Conservation (phyloP, 2,888 invertebrate genomes). For the Nasonovia ribisnigri region DNA sequence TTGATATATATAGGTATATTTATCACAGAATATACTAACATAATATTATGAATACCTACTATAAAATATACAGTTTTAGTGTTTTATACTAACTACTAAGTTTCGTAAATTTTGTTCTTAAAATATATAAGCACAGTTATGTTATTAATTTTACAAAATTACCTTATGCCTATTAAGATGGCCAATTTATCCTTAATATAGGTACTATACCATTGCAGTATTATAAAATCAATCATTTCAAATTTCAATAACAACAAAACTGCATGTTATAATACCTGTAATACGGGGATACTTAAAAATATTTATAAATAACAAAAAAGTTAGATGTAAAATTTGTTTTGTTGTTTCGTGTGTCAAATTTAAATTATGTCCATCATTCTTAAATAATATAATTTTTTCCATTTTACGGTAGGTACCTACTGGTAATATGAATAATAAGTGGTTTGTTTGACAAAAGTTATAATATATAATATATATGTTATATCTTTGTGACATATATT, state of each 20-base stretch:
- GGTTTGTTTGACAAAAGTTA: constrained; percentile 19
- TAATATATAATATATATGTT: constrained; percentile 16
- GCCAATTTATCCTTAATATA: background rate
- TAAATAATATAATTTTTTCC: background rate
- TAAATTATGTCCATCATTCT: background rate
- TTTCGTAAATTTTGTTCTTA: no score
- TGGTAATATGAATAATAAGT: constrained; percentile 11
- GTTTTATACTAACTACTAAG: no score
- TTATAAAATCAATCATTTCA: background rate
- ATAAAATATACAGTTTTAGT: no score
- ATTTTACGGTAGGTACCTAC: background rate
- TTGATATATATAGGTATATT: background rate
- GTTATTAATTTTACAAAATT: background rate
- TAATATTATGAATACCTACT: no score
- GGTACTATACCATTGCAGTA: background rate
- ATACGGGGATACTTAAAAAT: background rate
- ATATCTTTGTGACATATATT: background rate
- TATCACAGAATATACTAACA: no score
- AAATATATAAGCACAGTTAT: background rate
- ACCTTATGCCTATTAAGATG: background rate
- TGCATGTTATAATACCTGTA: background rate
- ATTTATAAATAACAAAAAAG: background rate
- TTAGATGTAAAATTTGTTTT: background rate
- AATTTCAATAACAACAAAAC: background rate
- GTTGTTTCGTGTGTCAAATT: background rate